A percentile compares a stretch with the other conserved stretches of the same genome.
These are phyloP conservation scores for Amphiprion ocellaris DNA, from an alignment of 2,113 vertebrate genomes.

Conservation along the genomic window DNA sequence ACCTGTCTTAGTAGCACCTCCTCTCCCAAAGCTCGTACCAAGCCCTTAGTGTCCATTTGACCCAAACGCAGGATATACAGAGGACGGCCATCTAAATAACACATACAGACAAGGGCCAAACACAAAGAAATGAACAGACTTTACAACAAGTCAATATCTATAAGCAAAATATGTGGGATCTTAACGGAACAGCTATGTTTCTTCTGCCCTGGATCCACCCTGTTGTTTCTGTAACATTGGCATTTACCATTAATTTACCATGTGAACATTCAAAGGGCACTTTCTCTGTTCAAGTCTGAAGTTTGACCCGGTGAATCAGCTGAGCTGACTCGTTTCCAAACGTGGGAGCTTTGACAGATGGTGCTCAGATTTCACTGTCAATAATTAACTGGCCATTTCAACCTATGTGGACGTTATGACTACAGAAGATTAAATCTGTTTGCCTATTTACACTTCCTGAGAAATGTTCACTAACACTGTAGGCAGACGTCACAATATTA, in stretches of 20 bases:
- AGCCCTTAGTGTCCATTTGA: constrained; percentile 98
- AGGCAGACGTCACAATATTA: not conserved
- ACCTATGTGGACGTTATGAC: constrained; percentile 10
- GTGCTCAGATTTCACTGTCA: constrained; percentile 39
- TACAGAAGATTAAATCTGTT: not conserved
- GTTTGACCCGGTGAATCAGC: constrained; percentile 3
- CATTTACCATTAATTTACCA: not conserved
- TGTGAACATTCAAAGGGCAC: constrained; percentile 1
- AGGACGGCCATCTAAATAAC: constrained; percentile 90
- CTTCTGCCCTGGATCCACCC: not conserved
- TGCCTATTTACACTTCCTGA: not conserved
- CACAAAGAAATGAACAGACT: not conserved
- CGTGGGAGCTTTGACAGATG: constrained; percentile 36
- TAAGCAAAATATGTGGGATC: too few species aligned
- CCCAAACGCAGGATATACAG: constrained; percentile 94
- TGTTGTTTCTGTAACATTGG: too few species aligned
- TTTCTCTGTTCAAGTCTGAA: constrained; percentile 1
- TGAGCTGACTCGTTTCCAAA: constrained; percentile 39
- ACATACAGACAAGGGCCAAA: not conserved
- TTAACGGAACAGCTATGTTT: too few species aligned
- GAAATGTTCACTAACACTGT: not conserved
- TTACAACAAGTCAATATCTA: too few species aligned
- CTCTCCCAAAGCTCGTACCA: constrained; percentile 94
- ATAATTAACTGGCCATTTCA: constrained; percentile 56
- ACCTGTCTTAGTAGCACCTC: constrained; percentile 94